These are phyloP conservation scores for Cervus canadensis DNA, from an alignment of 2,113 vertebrate species.

Conservation along the genomic window DNA sequence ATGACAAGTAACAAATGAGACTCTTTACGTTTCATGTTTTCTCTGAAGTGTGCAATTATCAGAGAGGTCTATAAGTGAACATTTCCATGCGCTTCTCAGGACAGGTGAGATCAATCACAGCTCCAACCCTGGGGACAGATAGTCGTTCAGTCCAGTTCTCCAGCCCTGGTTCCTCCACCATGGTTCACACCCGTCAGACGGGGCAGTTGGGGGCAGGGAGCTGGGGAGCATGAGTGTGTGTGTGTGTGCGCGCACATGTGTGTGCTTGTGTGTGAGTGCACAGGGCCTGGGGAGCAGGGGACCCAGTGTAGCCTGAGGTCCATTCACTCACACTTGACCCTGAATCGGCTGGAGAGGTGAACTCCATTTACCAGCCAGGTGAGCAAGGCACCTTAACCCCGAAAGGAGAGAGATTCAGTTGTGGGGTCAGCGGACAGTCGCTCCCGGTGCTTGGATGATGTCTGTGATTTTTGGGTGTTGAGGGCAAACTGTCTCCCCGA, in stretches of 20 bases:
- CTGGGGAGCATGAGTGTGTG: no score
- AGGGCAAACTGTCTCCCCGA: background rate
- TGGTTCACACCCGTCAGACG: accelerated
- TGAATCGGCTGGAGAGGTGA: background rate
- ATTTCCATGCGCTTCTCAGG: background rate
- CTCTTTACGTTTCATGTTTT: background rate
- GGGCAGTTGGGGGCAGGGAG: accelerated
- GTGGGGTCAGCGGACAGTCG: no score
- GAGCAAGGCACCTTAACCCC: background rate
- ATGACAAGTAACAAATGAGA: background rate
- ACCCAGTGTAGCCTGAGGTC: background rate
- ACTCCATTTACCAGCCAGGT: background rate
- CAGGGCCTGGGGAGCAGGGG: background rate
- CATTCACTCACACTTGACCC: no score
- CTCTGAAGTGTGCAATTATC: background rate
- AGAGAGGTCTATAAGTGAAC: no score
- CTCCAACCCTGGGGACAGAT: accelerated
- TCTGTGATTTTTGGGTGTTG: background rate
- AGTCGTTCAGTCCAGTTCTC: no score
- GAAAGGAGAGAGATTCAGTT: background rate
- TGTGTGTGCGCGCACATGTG: accelerated
- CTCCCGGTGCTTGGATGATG: background rate
- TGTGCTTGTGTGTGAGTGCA: background rate
- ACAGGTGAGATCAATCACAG: no score
- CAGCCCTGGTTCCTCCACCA: background rate